Evolutionary conservation across 2,797 vertebrate species (phyloP), one percentile per base, ranked within the genome.

Genomic region (Sebastiscus tertius): DNA sequence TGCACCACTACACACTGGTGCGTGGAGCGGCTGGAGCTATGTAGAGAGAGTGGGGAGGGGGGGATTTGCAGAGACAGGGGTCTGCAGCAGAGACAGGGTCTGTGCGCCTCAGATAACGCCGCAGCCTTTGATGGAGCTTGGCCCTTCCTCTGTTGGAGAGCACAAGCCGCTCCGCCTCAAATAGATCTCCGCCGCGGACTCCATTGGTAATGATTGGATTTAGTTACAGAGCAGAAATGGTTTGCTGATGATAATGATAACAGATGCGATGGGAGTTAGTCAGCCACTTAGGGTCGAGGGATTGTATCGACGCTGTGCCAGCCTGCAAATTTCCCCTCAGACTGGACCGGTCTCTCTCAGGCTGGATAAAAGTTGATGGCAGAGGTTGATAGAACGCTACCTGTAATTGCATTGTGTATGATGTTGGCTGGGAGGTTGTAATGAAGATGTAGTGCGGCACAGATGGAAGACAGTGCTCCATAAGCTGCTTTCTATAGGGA

Each of bases 121-220:
- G 85, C 88, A 83, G 90, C 86, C 92, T 95, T 95, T 95, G 94
- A 95, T 92, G 93, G 88, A 77, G 87, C 58, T 74, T 11, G 81
- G 90, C 84, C 85, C 86, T 49, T 81, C 42, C 84, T 79, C 86
- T 86, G 91, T 26, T 78, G 83, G 90, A 89, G 87, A 89, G 74
- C 80, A 52, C 79, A 79, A 78, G 72, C 88, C 20, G 81, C 87
- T 80, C 80, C 42, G 82, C 80, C 89, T 92, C 77, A 86, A 89
- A 92, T 79, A 78, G 89, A 85, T 87, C 88, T 89, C 86, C 18
- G 64, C 89, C 18, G 59, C 61, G n/a, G 90, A 93, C 88, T 93
- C 91, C 74, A 84, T 87, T 91, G 87, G 87, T 91, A 88, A 88
- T 94, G 93, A 95, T 93, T 94, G 86, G 92, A 94, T 94, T 95